Percentiles rank a stretch among this genome's conserved stretches.
Evolutionary conservation across 1,140 invertebrate species (phyloP).

Genomic region (Frieseomelitta varia): DNA sequence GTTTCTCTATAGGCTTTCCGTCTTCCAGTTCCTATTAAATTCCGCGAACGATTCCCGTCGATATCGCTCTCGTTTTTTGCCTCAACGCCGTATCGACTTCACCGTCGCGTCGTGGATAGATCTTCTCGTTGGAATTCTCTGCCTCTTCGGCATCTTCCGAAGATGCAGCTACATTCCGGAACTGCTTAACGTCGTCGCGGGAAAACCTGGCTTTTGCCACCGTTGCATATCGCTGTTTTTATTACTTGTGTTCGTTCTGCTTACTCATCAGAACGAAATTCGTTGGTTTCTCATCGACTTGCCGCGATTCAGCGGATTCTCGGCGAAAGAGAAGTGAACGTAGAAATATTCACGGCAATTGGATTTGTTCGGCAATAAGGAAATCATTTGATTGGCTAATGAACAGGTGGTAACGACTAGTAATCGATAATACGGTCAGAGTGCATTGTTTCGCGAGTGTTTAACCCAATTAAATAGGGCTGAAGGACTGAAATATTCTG

Average conservation of each 20-base stretch:
- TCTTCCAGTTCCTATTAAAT: background rate
- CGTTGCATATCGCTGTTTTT: no score
- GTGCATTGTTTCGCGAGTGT: background rate
- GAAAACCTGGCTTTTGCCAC: background rate
- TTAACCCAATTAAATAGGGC: no score
- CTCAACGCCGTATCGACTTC: background rate
- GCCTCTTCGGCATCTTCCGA: background rate
- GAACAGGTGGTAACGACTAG: background rate
- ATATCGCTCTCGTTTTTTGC: background rate
- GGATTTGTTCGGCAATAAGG: background rate
- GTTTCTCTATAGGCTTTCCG: background rate
- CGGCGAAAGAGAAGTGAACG: no score
- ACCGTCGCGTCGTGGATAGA: no score
- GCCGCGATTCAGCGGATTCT: no score
- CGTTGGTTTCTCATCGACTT: background rate
- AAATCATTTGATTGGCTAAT: no score
- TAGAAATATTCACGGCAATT: no score
- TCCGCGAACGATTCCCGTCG: background rate
- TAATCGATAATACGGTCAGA: background rate
- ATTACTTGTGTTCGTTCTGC: no score
- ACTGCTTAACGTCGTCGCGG: background rate
- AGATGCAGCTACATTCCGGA: background rate
- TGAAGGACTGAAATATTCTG: no score
- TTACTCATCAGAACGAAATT: background rate
- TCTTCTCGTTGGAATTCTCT: no score